phyloP scores from a whole-genome alignment of 2,888 invertebrate species.

The Anthophora plumipes region DNA sequence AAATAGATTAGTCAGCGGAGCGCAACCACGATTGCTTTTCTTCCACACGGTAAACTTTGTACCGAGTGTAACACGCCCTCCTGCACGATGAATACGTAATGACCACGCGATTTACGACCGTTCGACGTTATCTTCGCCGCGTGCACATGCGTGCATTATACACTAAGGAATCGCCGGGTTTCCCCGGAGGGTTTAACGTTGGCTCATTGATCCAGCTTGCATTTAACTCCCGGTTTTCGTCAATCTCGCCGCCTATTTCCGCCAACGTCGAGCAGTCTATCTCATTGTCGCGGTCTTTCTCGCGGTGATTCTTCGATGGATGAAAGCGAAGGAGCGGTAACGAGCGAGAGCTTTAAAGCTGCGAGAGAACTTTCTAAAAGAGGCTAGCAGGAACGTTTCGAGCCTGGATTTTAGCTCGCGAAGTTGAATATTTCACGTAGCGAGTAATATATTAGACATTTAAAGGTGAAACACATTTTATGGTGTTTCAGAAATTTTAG shows the following conservation, averaged over 20 bases:
- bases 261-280: slow-evolving; percentile 7
- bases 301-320: neutral
- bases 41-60: slow-evolving; percentile 46
- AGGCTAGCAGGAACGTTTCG: too few species aligned
- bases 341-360: slow-evolving; percentile 13
- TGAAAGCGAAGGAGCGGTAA: slow-evolving; percentile 24
- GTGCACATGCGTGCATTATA: slow-evolving; percentile 37
- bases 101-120: slow-evolving; percentile 40
- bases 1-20: slow-evolving; percentile 50
- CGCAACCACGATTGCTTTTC: slow-evolving; percentile 56
- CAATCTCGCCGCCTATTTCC: slow-evolving; percentile 36
- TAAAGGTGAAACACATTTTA: too few species aligned
- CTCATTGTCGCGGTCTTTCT: slow-evolving; percentile 3
- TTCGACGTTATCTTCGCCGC: slow-evolving; percentile 48
- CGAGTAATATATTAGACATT: too few species aligned
- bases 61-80: slow-evolving; percentile 13
- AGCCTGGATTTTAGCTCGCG: too few species aligned
- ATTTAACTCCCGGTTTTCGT: slow-evolving; percentile 40
- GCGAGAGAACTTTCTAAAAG: too few species aligned
- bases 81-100: slow-evolving; percentile 50
- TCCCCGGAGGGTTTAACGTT: slow-evolving; percentile 16
- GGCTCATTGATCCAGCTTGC: slow-evolving; percentile 39
- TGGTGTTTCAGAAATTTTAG: too few species aligned
- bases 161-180: slow-evolving; percentile 24
- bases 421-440: too few species aligned